These are phyloP conservation scores for Abscondita cerata DNA, from an alignment of 2,888 invertebrate genomes.

Conservation along the genomic window DNA sequence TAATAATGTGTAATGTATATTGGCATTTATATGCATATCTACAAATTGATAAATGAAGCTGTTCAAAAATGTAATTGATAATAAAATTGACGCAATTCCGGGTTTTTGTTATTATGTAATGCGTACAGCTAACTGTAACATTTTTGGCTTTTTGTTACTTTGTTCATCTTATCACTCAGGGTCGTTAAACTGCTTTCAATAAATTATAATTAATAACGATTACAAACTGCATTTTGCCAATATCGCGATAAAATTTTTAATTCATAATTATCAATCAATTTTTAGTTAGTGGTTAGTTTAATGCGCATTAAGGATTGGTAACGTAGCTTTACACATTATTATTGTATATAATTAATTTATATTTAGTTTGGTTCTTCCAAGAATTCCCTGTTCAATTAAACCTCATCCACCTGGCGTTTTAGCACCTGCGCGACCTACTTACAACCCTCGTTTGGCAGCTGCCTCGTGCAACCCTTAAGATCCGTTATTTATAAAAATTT, in stretches of 20 bases:
- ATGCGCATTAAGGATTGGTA: too few species aligned
- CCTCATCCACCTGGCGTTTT: constrained; percentile 17
- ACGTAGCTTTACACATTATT: too few species aligned
- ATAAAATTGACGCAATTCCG: constrained; percentile 18
- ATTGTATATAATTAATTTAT: not conserved
- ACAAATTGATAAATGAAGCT: constrained; percentile 13
- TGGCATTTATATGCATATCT: too few species aligned
- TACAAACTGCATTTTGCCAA: constrained; percentile 12
- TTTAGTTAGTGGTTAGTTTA: too few species aligned
- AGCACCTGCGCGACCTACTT: constrained; percentile 25
- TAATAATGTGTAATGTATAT: too few species aligned
- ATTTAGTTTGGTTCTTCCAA: not conserved
- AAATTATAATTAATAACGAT: not conserved
- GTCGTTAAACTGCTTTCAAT: constrained; percentile 13
- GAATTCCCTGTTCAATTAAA: not conserved
- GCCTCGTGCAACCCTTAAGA: constrained; percentile 16
- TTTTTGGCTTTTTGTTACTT: not conserved
- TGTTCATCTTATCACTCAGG: constrained; percentile 10
- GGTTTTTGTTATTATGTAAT: constrained; percentile 21
- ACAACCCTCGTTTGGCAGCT: constrained; percentile 9
- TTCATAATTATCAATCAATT: not conserved
- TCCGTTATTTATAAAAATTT: constrained; percentile 12
- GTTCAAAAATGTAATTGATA: constrained; percentile 17
- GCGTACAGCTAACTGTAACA: constrained; percentile 1
- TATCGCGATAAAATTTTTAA: not conserved